A percentile compares a stretch with the other conserved stretches of the same genome.
Conservation (phyloP, 1,140 invertebrate species). For the Portunus trituberculatus region DNA sequence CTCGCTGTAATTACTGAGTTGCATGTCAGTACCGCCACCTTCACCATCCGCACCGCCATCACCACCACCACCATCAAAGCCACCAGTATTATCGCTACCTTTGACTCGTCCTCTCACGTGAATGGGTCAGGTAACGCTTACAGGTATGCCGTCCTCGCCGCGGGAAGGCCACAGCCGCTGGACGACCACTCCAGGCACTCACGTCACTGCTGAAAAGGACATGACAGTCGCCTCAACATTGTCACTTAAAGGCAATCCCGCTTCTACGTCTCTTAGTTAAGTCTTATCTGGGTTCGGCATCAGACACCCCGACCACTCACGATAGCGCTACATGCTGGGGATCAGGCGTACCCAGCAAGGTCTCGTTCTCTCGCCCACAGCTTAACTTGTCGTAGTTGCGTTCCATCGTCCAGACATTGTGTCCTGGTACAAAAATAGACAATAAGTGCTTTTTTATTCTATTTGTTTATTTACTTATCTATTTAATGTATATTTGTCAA, state of each 20-base stretch:
- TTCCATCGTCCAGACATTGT: neutral
- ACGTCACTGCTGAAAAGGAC: neutral
- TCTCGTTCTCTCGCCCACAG: neutral
- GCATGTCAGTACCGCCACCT: neutral
- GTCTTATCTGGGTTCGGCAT: neutral
- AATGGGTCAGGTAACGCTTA: neutral
- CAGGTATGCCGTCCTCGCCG: neutral
- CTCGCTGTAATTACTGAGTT: no score
- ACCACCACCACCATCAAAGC: neutral
- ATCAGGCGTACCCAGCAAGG: slow-evolving; percentile 3
- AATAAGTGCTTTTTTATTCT: no score
- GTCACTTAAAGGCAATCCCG: neutral
- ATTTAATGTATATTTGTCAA: no score
- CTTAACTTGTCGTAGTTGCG: neutral
- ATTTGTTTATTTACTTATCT: no score
- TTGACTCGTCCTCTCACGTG: neutral
- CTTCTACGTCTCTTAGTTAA: neutral
- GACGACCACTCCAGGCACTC: neutral
- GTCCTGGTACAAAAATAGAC: neutral
- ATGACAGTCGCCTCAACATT: neutral
- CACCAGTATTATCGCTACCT: neutral
- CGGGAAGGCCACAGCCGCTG: neutral
- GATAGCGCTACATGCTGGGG: neutral
- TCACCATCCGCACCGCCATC: neutral
- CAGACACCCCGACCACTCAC: neutral